Conservation (phyloP, 2,113 vertebrate species). For the Poecile atricapillus region DNA sequence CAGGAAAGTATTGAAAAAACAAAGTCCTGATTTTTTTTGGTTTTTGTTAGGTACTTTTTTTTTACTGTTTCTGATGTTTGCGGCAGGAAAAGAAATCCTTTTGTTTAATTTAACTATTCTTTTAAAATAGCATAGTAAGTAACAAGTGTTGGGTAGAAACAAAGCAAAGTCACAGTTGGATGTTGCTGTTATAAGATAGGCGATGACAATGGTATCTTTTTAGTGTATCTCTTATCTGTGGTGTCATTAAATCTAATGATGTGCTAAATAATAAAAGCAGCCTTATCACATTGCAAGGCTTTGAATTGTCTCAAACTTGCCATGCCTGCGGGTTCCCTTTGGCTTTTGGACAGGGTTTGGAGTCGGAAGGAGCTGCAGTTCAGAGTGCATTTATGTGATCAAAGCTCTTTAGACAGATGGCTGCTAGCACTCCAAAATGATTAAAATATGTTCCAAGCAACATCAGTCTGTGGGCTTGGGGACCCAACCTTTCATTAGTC, state of each 20-base stretch:
- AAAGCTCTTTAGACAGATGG: conserved; percentile 57
- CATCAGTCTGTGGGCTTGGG: conserved; percentile 58
- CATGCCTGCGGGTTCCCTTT: not conserved
- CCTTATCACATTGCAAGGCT: conserved; percentile 31
- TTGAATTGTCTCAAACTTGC: conserved; percentile 29
- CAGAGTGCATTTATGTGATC: conserved; percentile 34
- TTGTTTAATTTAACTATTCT: conserved; percentile 13
- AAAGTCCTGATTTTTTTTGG: not conserved
- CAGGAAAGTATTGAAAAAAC: not conserved
- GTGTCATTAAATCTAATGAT: conserved; percentile 62
- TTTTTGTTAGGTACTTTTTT: not conserved
- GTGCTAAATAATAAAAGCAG: conserved; percentile 55
- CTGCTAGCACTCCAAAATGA: conserved; percentile 56
- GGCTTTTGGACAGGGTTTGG: conserved; percentile 20
- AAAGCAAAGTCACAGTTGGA: conserved; percentile 37
- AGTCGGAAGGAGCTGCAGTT: conserved; percentile 38
- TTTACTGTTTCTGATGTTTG: not conserved
- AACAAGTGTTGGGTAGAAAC: conserved; percentile 2
- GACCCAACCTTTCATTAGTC: conserved; percentile 65
- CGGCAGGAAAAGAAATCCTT: not conserved
- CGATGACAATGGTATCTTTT: conserved; percentile 62
- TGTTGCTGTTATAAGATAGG: conserved; percentile 52
- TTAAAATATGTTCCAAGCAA: conserved; percentile 64
- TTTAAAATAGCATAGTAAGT: not conserved
- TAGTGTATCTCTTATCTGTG: conserved; percentile 55